Evolutionary conservation across 2,797 vertebrate genomes (phyloP).

Genomic region (Cephalopachus bancanus): DNA sequence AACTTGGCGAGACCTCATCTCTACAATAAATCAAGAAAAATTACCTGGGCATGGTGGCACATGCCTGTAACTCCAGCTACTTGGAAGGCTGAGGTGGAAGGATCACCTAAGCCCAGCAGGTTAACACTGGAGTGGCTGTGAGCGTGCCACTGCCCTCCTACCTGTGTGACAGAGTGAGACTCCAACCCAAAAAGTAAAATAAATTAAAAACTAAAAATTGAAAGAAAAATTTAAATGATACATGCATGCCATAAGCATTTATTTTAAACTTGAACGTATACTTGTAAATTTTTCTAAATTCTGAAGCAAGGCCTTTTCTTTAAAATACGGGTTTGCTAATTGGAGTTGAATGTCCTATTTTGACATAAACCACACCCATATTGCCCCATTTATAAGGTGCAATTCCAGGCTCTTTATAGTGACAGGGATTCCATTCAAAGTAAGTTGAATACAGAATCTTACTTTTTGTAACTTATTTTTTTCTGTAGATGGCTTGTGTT

Average conservation of each 20-base stretch:
- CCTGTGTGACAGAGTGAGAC: too few relatives aligned
- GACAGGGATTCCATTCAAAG: neutral
- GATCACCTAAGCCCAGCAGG: too few relatives aligned
- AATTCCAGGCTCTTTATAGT: neutral
- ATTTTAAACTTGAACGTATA: conserved; percentile 22
- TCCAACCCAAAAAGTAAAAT: too few relatives aligned
- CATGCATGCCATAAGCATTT: neutral
- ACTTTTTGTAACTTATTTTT: conserved; percentile 1
- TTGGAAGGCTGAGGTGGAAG: too few relatives aligned
- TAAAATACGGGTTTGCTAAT: neutral
- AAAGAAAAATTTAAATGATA: neutral
- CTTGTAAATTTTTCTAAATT: conserved; percentile 2
- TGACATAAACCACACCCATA: neutral
- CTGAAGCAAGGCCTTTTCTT: neutral
- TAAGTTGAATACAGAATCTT: conserved; percentile 21
- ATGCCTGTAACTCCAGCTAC: too few relatives aligned
- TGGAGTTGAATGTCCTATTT: neutral
- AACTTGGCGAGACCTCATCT: too few relatives aligned
- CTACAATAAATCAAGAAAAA: too few relatives aligned
- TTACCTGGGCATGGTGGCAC: too few relatives aligned
- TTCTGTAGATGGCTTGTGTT: conserved; percentile 21
- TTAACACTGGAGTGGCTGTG: too few relatives aligned
- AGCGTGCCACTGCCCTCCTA: too few relatives aligned
- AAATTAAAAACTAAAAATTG: too few relatives aligned
- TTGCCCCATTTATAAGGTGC: neutral